These are phyloP conservation scores for Micronycteris hirsuta DNA, from an alignment of 2,113 vertebrate genomes.

Conservation along the genomic window DNA sequence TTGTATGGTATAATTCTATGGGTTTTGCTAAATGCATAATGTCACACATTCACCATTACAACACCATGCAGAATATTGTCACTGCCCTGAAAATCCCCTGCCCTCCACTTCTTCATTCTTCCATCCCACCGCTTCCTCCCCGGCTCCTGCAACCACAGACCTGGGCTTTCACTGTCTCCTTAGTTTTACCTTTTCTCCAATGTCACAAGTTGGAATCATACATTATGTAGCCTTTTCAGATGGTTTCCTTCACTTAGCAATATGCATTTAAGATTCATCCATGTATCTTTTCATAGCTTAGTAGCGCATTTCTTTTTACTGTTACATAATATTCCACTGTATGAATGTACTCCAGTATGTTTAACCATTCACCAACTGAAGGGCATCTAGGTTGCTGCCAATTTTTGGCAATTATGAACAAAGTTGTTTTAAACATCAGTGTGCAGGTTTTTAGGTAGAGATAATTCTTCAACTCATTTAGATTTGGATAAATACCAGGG, in stretches of 20 bases:
- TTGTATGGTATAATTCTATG: not conserved
- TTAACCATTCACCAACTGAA: not conserved
- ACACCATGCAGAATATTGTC: not conserved
- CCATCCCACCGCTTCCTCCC: fast-evolving
- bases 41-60: not conserved
- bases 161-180: not conserved
- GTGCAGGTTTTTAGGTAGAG: not conserved
- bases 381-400: not conserved
- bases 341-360: not conserved
- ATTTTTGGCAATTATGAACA: not conserved
- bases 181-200: not conserved
- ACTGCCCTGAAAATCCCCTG: not conserved
- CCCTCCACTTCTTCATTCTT: not conserved
- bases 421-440: not conserved
- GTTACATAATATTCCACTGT: not conserved
- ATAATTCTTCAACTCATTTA: not conserved
- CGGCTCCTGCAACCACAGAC: not conserved
- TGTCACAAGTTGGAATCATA: not conserved
- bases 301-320: not conserved
- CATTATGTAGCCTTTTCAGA: not conserved
- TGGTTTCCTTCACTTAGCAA: not conserved
- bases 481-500: not conserved
- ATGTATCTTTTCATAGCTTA: not conserved
- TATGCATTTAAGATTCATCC: not conserved
- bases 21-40: not conserved